Evolutionary conservation across 2,797 vertebrate genomes (phyloP).

Genomic region (Chanos chanos): DNA sequence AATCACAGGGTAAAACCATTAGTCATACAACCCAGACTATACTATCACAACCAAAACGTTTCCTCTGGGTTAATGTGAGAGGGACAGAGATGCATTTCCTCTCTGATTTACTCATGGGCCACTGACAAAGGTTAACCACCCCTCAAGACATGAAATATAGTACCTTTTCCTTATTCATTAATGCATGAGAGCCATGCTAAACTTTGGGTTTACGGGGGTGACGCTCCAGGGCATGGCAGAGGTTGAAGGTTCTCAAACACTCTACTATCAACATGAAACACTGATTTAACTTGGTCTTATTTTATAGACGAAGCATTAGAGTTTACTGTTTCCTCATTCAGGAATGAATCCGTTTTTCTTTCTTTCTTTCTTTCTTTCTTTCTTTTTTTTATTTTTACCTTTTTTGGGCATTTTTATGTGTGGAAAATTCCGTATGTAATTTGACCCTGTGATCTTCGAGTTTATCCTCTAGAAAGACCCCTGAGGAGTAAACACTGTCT

Average conservation of each 20-base stretch:
- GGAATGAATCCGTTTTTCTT: background rate
- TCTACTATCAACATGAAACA: constrained; percentile 10
- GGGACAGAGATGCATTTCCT: constrained; percentile 36
- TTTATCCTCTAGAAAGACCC: constrained; percentile 50
- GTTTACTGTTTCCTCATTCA: constrained; percentile 1
- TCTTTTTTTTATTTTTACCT: too few relatives aligned
- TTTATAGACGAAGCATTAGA: background rate
- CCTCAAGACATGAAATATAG: constrained; percentile 34
- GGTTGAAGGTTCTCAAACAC: background rate
- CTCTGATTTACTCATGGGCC: constrained; percentile 41
- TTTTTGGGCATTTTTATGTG: too few relatives aligned
- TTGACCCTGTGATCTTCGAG: constrained; percentile 37
- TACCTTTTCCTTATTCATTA: constrained; percentile 29
- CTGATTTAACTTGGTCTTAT: constrained; percentile 9
- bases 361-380: too few relatives aligned
- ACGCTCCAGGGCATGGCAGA: background rate
- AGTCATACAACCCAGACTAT: constrained; percentile 26
- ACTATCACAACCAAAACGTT: constrained; percentile 41
- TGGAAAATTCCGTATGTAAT: constrained; percentile 19
- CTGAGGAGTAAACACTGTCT: constrained; percentile 43
- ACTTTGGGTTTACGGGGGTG: background rate
- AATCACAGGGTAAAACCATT: constrained; percentile 39
- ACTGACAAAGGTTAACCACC: constrained; percentile 46
- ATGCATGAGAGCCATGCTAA: constrained; percentile 41
- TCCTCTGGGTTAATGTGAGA: constrained; percentile 44